phyloP scores from a whole-genome alignment of 2,113 vertebrate species.

The Triplophysa dalaica region DNA sequence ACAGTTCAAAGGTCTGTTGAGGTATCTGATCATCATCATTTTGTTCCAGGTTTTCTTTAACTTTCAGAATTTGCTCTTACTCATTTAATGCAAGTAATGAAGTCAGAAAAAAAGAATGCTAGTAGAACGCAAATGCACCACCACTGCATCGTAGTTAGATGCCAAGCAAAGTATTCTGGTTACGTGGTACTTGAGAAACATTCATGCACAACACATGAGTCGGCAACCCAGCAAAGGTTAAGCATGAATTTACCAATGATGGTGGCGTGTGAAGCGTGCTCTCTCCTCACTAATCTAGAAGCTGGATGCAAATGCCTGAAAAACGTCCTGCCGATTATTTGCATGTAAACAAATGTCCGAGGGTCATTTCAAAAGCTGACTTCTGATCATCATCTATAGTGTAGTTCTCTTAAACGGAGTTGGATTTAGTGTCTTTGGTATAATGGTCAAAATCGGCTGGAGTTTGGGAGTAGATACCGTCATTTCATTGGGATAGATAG shows the following conservation, averaged over 20 bases:
- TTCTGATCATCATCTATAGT: constrained; percentile 61
- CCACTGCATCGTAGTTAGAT: background rate
- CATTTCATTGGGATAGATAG: constrained; percentile 57
- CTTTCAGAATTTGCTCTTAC: background rate
- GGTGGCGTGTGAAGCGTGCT: constrained; percentile 35
- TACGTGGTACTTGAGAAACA: background rate
- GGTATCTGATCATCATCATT: background rate
- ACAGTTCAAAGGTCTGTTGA: background rate
- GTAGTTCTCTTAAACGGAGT: constrained; percentile 52
- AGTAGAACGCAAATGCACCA: background rate
- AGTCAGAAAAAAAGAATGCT: background rate
- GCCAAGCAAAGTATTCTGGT: background rate
- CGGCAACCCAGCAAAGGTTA: constrained; percentile 20
- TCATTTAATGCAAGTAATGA: background rate
- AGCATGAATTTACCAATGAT: constrained; percentile 22
- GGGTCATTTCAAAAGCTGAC: constrained; percentile 72
- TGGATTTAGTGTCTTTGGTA: constrained; percentile 52
- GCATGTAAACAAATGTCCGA: constrained; percentile 81
- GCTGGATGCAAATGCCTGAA: constrained; percentile 74
- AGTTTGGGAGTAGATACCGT: constrained; percentile 57
- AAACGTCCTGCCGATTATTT: constrained; percentile 78
- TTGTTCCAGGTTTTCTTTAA: background rate
- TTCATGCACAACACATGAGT: background rate
- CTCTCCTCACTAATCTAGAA: constrained; percentile 70
- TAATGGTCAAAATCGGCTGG: constrained; percentile 62